A percentile compares a stretch with the other conserved stretches of the same genome.
phyloP scores from a whole-genome alignment of 2,113 vertebrate genomes.

The Mesocricetus auratus region DNA sequence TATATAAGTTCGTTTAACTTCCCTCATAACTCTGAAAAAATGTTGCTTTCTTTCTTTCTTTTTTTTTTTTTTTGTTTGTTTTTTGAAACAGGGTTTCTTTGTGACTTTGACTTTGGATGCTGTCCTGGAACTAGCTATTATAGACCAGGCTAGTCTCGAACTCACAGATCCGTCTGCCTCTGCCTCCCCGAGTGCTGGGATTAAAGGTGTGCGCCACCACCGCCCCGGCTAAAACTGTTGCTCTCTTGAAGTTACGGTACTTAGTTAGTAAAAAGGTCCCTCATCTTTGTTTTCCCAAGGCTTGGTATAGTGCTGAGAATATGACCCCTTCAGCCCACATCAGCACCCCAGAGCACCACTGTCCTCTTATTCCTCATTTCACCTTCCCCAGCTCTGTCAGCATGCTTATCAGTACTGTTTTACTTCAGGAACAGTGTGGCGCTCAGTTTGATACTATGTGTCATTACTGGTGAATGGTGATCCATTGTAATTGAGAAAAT shows the following conservation, averaged over 20 bases:
- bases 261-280: neutral
- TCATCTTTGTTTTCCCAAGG: rapidly evolving
- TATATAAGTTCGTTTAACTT: neutral
- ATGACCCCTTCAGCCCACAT: rapidly evolving
- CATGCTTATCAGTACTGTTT: neutral
- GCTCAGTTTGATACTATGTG: neutral
- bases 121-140: too few species aligned
- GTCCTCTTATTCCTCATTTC: rapidly evolving
- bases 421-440: neutral
- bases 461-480: neutral
- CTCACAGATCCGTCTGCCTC: too few species aligned
- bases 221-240: too few species aligned
- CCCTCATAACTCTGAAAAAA: neutral
- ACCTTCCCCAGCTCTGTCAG: neutral
- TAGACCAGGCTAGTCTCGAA: too few species aligned
- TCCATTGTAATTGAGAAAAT: neutral
- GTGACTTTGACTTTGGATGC: too few species aligned
- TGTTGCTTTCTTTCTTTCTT: too few species aligned
- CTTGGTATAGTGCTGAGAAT: neutral
- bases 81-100: too few species aligned
- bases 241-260: neutral
- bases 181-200: too few species aligned
- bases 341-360: neutral
- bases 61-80: too few species aligned
- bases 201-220: too few species aligned